Evolutionary conservation across 2,888 invertebrate genomes (phyloP).

Genomic region (Anthophora plumipes): DNA sequence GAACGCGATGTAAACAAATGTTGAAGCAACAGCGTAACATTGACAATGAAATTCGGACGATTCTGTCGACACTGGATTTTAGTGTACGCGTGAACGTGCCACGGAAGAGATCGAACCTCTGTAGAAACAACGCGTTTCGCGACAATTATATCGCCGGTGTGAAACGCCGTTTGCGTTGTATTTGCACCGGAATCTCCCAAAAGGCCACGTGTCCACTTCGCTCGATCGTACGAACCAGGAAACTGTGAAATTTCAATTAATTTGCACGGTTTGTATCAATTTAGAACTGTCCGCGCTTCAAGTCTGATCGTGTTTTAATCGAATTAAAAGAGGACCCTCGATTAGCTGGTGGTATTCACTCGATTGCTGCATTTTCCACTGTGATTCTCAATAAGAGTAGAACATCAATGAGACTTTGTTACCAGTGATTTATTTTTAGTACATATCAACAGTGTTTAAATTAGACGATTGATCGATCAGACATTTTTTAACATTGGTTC

Average conservation of each 20-base stretch:
- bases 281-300: background rate
- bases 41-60: conserved; percentile 25
- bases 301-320: background rate
- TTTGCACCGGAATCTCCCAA: background rate
- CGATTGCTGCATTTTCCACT: too few species aligned
- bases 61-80: background rate
- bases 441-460: too few species aligned
- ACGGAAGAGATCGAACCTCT: conserved; percentile 28
- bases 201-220: background rate
- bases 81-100: conserved; percentile 21
- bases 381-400: background rate
- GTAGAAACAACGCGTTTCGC: background rate
- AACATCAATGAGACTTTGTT: too few species aligned
- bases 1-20: conserved; percentile 18
- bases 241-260: conserved; percentile 19
- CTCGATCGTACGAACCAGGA: background rate
- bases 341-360: too few species aligned
- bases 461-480: too few species aligned
- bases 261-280: background rate
- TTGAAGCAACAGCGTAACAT: background rate
- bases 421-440: too few species aligned
- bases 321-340: background rate
- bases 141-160: conserved; percentile 4
- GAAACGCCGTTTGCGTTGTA: conserved; percentile 1
- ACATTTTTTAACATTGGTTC: too few species aligned